Percentiles rank a stretch among this genome's conserved stretches.
Conservation (phyloP, 2,113 vertebrate genomes). For the Dunckerocampus dactyliophorus region DNA sequence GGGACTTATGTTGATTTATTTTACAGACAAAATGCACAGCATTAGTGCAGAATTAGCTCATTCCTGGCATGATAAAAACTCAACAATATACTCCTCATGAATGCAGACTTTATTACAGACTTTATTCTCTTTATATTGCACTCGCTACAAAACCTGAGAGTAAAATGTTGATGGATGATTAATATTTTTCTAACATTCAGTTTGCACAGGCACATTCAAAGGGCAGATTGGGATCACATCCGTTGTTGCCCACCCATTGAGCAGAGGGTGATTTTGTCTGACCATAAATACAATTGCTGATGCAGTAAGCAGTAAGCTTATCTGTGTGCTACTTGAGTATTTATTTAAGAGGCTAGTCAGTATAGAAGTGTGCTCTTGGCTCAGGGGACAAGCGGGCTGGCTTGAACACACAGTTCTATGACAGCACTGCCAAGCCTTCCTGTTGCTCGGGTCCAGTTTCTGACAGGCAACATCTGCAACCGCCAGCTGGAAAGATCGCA, state of each 20-base stretch:
- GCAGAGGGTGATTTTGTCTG: background rate
- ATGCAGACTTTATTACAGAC: no score
- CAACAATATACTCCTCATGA: no score
- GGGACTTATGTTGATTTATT: no score
- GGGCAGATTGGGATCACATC: background rate
- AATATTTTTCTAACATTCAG: background rate
- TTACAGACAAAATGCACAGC: no score
- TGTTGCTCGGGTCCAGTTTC: constrained; percentile 47
- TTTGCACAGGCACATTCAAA: background rate
- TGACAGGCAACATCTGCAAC: constrained; percentile 51
- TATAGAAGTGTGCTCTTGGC: constrained; percentile 33
- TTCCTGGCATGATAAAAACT: no score
- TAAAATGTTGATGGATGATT: no score
- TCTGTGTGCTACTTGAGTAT: constrained; percentile 8
- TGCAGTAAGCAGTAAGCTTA: constrained; percentile 14
- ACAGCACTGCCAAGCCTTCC: constrained; percentile 51
- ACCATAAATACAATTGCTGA: background rate
- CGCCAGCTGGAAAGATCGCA: constrained; percentile 45
- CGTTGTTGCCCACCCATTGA: background rate
- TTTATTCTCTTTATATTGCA: no score
- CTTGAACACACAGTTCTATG: constrained; percentile 48
- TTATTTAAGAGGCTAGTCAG: constrained; percentile 29
- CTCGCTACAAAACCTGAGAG: no score
- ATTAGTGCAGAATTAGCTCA: no score
- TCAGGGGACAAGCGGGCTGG: constrained; percentile 31